Evolutionary conservation across 1,140 invertebrate genomes (phyloP), one percentile per base, ranked within the genome.

Genomic region (Heliconius congener): DNA sequence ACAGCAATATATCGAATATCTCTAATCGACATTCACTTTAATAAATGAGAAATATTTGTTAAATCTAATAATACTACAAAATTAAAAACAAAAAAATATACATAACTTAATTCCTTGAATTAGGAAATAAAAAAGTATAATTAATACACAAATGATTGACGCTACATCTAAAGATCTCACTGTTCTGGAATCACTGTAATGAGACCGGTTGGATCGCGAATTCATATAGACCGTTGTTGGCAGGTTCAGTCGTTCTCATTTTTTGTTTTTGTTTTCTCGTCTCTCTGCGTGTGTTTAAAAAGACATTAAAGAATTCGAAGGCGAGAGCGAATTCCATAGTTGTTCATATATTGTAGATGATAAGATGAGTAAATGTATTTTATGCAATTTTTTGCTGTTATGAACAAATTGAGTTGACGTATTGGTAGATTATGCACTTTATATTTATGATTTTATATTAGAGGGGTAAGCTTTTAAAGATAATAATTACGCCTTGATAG

Each of bases 221-320:
- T 80, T 76, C 71, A 74, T 77, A 77, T 39, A 39, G 52, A 76
- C 75, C 79, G 79, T 70, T 76, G 79, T 66, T 76, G 71, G 79
- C 75, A 80, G 79, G 79, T 80, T 71, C 57, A 60, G 30, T 50
- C 74, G 79, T 70, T 80, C 75, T 46, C 74, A 77, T 80, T 80
- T 80, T 80, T 80, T 80, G 71, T 16, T 73, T 80, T 76, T 80
- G 74, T 80, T 76, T 76, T 60, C 74, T 66, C 79, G 30, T 60
- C 74, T 66, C 79, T 46, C 50, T 66, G 74, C 50, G 16, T 66
- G 57, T 55, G 52, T 75, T 76, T 76, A 23, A 73, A 71, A 72
- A 80, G 66, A 66, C 39, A 76, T 75, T 76, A 39, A 80, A n/a
- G 71, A 77, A 76, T 77, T 70, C 46, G 71, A 80, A 73, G 79